A percentile compares a stretch with the other conserved stretches of the same genome.
phyloP scores from a whole-genome alignment of 2,113 vertebrate genomes.

The Rhinoderma darwinii region DNA sequence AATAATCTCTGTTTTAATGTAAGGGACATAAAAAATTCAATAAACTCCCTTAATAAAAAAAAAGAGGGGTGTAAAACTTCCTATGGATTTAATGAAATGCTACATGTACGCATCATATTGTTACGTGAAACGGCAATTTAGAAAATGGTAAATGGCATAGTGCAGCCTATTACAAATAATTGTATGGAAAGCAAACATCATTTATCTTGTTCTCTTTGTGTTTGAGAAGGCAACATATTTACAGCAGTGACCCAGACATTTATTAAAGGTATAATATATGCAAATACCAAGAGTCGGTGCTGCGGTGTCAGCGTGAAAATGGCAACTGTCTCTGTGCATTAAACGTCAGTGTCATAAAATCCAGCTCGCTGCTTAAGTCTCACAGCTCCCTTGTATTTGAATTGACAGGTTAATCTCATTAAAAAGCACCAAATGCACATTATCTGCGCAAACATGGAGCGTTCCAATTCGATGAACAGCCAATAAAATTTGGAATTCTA shows the following conservation, averaged over 20 bases:
- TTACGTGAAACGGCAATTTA: slow-evolving; percentile 8
- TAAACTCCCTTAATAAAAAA: background rate
- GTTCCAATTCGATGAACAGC: slow-evolving; percentile 38
- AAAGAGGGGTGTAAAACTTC: background rate
- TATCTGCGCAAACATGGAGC: slow-evolving; percentile 43
- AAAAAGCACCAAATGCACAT: slow-evolving; percentile 12
- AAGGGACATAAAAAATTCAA: background rate
- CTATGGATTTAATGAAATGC: background rate
- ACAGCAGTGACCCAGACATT: slow-evolving; percentile 44
- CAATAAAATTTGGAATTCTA: slow-evolving; percentile 45
- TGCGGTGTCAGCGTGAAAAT: slow-evolving; percentile 30
- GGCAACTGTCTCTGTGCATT: slow-evolving; percentile 51
- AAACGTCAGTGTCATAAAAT: background rate
- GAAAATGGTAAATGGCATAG: slow-evolving; percentile 1
- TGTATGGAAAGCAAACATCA: slow-evolving; percentile 43
- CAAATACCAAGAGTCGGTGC: slow-evolving; percentile 13
- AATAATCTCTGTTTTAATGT: background rate
- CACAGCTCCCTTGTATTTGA: slow-evolving; percentile 32
- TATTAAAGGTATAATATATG: slow-evolving; percentile 55
- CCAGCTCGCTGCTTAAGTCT: background rate
- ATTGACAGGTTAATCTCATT: slow-evolving; percentile 62
- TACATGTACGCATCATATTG: background rate
- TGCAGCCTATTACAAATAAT: slow-evolving; percentile 28
- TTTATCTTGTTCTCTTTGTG: slow-evolving; percentile 54
- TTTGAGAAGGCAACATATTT: slow-evolving; percentile 35